Evolutionary conservation across 1,140 invertebrate species (phyloP), one percentile per base, ranked within the genome.

Genomic region (Pararge aegeria): DNA sequence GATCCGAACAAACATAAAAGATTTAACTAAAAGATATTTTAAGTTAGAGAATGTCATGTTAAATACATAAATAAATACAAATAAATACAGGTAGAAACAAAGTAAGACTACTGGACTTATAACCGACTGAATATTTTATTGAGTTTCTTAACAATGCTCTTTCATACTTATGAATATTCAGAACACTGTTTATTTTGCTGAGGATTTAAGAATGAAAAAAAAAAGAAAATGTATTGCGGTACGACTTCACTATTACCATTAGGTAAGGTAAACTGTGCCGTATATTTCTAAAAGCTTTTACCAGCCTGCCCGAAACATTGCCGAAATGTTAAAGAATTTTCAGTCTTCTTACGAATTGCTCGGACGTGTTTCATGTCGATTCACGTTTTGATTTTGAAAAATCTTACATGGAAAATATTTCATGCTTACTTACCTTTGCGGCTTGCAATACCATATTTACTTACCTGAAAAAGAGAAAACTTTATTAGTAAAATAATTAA

Each of bases 251-350:
- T 69, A 72, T 72, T 69, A 75, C 65, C 61, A 61, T 56, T 62
- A 63, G 52, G 55, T 42, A 60, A 71, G 53, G 61, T 66, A 74
- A 69, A 72, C 57, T 50, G 55, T 54, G 48, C 52, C 61, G 57
- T 70, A 66, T 70, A 69, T 72, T 59, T 64, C 60, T 67, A 69
- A 75, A 75, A 75, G 66, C 72, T 75, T 75, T 75, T 75, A 69
- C 56, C 37, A 55, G 55, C 42, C 55, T 55, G 48, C 40, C 42
- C 40, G 56, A 50, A 64, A 64, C 56, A 64, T 62, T 56, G 53
- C 34, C 53, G 34, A 44, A 62, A 62, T 54, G 51, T 54, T 19
- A 37, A 52, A 56, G 56, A 57, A 49, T 60, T 48, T 60, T 60
- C 38, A 40, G 56, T 18, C 24, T 29, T 21, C 21, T 40, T 29